Evolutionary conservation across 2,113 vertebrate species (phyloP), one percentile per base, ranked within the genome.

Genomic region (Chlorodrepanis virens): DNA sequence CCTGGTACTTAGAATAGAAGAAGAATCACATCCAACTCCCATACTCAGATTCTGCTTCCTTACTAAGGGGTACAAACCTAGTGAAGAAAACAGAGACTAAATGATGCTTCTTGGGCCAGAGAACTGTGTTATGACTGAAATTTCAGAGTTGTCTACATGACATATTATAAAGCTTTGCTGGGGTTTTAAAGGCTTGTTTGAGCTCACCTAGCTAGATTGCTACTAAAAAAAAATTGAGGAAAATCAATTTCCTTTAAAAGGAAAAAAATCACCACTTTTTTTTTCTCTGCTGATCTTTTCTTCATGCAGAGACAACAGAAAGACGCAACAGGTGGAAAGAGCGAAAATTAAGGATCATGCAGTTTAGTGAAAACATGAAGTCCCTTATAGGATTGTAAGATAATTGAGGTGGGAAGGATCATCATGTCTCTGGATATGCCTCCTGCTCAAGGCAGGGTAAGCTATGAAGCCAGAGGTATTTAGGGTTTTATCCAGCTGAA

Each of bases 321-420:
- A 72, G 59, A 57, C 9, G 23, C 6, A 37, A 23, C 39, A 28
- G 9, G 53, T 37, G 7, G 29, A 80, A 60, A n/a, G 27, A 72
- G 57, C 10, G 10, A 2, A 10, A 90, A n/a, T 22, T 25, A 86
- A 82, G 29, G 39, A 60, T 39, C 1, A 29, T 5, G 12, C 21
- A 76, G 12, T 20, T 87, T 2, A 80, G 24, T 53, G 12, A 52
- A 72, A 80, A 68, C 8, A 14, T 29, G 3, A n/a, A 42, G 22
- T 45, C 0, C 5, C 12, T 85, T 42, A 37, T 0, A 42, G 45
- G 19, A 37, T 17, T 3, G 2, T 7, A 70, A 22, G 15, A 8
- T 45, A 64, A 45, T 33, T 27, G 23, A 47, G 19, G 47, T 67
- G 35, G 28, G 47, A 88, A 88, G 25, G 20, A 20, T 54, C 20